Evolutionary conservation across 2,113 vertebrate genomes (phyloP).

Genomic region (Cyrtonyx montezumae): DNA sequence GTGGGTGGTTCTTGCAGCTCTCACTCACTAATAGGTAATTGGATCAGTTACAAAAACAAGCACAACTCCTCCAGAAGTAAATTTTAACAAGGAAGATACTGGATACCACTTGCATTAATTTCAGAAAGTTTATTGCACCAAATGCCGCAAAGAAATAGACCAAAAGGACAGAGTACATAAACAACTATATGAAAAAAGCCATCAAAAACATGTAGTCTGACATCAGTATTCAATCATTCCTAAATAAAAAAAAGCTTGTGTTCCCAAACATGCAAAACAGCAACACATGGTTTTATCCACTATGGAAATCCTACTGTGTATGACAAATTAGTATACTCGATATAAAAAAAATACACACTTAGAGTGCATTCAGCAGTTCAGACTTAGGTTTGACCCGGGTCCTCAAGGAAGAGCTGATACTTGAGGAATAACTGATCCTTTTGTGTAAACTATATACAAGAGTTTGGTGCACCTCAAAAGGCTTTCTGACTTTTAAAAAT

Average conservation of each 20-base stretch:
- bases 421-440: neutral
- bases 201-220: constrained; percentile 48
- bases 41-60: neutral
- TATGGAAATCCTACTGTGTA: constrained; percentile 48
- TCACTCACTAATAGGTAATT: neutral
- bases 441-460: neutral
- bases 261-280: constrained; percentile 61
- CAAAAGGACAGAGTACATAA: constrained; percentile 68
- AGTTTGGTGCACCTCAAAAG: constrained; percentile 5
- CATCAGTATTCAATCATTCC: constrained; percentile 65
- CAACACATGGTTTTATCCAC: constrained; percentile 54
- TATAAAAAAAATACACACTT: neutral
- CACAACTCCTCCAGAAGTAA: neutral
- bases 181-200: constrained; percentile 63
- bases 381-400: neutral
- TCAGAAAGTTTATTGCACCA: constrained; percentile 85
- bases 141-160: constrained; percentile 76
- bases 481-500: constrained; percentile 22
- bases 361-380: constrained; percentile 31
- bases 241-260: constrained; percentile 52
- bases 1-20: neutral
- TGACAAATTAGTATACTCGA: constrained; percentile 26
- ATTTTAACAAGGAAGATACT: constrained; percentile 17
- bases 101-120: constrained; percentile 39
- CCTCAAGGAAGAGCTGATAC: constrained; percentile 14